Conservation (phyloP, 1,140 invertebrate genomes). For the Conus ventricosus region DNA sequence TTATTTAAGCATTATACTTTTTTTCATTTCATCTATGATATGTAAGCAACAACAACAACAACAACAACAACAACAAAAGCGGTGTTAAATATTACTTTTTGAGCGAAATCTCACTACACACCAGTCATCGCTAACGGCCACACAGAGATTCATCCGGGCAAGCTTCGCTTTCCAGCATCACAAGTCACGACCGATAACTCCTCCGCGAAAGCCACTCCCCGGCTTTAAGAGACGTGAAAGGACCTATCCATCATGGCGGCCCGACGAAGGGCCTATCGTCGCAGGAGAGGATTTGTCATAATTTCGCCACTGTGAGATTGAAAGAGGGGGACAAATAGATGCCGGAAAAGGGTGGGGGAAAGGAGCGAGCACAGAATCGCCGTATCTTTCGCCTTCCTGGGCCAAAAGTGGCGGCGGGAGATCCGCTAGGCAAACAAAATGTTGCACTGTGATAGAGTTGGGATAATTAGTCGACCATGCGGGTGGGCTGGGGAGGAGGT, state of each 20-base stretch:
- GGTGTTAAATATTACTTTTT: too few species aligned
- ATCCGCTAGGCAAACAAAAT: constrained; percentile 37
- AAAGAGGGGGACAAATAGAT: constrained; percentile 28
- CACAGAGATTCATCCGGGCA: too few species aligned
- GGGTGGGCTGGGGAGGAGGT: not conserved
- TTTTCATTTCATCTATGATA: too few species aligned
- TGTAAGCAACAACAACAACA: too few species aligned
- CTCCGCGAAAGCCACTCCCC: constrained; percentile 17
- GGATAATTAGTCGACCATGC: constrained; percentile 11
- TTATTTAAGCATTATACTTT: too few species aligned
- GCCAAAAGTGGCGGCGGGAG: not conserved
- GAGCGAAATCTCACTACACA: too few species aligned
- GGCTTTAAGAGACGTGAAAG: constrained; percentile 29
- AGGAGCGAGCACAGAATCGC: not conserved
- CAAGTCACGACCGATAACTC: constrained; percentile 25
- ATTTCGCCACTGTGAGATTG: constrained; percentile 21
- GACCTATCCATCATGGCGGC: constrained; percentile 24
- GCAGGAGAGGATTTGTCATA: constrained; percentile 25
- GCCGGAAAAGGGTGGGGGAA: constrained; percentile 8
- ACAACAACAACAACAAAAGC: too few species aligned
- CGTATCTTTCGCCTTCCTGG: constrained; percentile 6
- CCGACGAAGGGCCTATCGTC: constrained; percentile 15
- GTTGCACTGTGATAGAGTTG: constrained; percentile 28
- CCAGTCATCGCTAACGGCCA: too few species aligned
- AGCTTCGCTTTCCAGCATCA: not conserved